Conservation (phyloP, 2,888 invertebrate genomes). For the Chrysodeixis includens region DNA sequence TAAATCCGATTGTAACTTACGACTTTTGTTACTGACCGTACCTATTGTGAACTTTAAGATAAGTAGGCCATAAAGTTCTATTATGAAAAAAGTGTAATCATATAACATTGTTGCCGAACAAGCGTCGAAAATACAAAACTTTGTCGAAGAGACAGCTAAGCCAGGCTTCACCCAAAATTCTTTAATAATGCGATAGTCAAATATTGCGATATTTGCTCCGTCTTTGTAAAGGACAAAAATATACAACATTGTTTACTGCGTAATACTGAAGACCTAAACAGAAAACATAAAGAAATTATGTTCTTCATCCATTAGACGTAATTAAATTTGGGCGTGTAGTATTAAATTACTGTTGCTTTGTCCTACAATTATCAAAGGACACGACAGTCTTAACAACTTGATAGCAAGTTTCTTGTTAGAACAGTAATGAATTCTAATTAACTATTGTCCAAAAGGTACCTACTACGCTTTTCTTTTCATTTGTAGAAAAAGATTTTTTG, state of each 20-base stretch:
- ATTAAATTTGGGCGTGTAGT: constrained; percentile 43
- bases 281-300: constrained; percentile 41
- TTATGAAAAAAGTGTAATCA: constrained; percentile 5
- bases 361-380: constrained; percentile 22
- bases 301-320: constrained; percentile 50
- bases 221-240: constrained; percentile 14
- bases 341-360: constrained; percentile 40
- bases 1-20: too few species aligned
- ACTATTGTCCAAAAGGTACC: constrained; percentile 30
- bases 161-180: constrained; percentile 6
- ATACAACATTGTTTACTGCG: constrained; percentile 23
- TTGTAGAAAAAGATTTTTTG: constrained; percentile 18
- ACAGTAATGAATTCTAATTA: constrained; percentile 40
- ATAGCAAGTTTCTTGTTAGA: constrained; percentile 37
- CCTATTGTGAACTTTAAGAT: not conserved
- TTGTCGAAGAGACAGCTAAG: constrained; percentile 9
- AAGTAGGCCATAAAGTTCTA: constrained; percentile 1
- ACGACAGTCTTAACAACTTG: constrained; percentile 26
- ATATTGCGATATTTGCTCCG: constrained; percentile 12
- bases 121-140: constrained; percentile 8
- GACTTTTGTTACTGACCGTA: not conserved
- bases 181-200: constrained; percentile 18
- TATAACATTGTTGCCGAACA: not conserved
- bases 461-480: constrained; percentile 35
- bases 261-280: constrained; percentile 36